Evolutionary conservation across 2,888 invertebrate species (phyloP), one percentile per base, ranked within the genome.

Genomic region (Lacanobia oleracea): DNA sequence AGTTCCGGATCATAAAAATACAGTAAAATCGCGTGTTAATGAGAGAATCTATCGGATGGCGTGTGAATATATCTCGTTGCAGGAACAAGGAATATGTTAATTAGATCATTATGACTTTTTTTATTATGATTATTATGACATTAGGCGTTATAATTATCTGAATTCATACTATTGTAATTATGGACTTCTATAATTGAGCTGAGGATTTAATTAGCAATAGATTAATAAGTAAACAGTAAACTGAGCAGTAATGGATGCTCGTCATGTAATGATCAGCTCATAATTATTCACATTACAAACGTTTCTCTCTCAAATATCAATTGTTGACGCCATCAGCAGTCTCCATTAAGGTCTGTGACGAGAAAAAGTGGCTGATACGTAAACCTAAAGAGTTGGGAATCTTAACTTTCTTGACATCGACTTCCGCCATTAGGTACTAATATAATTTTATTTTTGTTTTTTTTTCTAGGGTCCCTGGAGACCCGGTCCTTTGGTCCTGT

Each of bases 21-120:
- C 43, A 60, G n/a, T 43, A 33, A 62, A 54, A 77, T 81, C 12
- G 62, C 70, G 54, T 45, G 23, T 33, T 60, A 79, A 67, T 77
- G 71, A 81, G 71, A 53, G 5, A 69, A 64, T 81, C 48, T 48
- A 71, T 67, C 45, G 61, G 40, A 37, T 81, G n/a, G 56, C 82
- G 56, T 77, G 72, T 53, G 27, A 71, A 81, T 23, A 40, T 69
- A 81, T 69, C 69, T 62, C 6, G n/a, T 51, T 54, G 18, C 21
- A 68, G 33, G 8, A 40, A 70, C 53, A 59, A 81, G 27, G 67
- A 62, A n/a, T 66, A 79, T 74, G 51, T 67, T 67, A 79, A 77
- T 62, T 59, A n/a, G n/a, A 67, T 51, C 23, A 37, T 66, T 62
- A 74, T 48, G 14, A n/a, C 53, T 37, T n/a, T n/a, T n/a, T n/a